These are phyloP conservation scores for Lerista edwardsae DNA, from an alignment of 2,797 vertebrate genomes.

Conservation along the genomic window DNA sequence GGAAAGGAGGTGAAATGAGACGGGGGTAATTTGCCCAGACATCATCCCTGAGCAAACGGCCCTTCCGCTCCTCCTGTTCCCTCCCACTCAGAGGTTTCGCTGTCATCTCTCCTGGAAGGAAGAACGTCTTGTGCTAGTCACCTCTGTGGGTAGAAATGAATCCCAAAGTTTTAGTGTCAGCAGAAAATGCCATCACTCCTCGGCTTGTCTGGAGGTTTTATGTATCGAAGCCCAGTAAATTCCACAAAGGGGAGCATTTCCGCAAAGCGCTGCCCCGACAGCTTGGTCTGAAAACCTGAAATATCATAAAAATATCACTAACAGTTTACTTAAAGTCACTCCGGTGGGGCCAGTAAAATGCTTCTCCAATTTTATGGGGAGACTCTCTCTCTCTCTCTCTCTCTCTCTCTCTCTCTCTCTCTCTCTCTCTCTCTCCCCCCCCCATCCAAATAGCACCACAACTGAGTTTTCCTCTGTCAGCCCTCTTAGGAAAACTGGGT, in stretches of 20 bases:
- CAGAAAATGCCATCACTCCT: not conserved
- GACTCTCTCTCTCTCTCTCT: not conserved
- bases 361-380: not conserved
- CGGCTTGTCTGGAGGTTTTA: not conserved
- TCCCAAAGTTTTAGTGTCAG: not conserved
- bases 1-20: not conserved
- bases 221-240: not conserved
- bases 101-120: not conserved
- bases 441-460: too few species aligned
- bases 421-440: too few species aligned
- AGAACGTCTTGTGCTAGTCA: too few species aligned
- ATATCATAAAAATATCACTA: conserved; percentile 9
- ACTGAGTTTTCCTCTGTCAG: not conserved
- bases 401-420: not conserved
- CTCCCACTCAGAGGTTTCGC: not conserved
- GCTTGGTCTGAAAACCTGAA: not conserved
- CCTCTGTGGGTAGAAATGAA: not conserved
- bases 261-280: not conserved
- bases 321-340: conserved; percentile 7
- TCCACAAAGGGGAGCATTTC: not conserved
- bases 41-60: too few species aligned
- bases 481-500: not conserved
- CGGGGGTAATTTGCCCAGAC: accelerated
- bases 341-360: not conserved
- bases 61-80: not conserved